Conservation (phyloP, 2,797 vertebrate species). For the Liparis tanakae region DNA sequence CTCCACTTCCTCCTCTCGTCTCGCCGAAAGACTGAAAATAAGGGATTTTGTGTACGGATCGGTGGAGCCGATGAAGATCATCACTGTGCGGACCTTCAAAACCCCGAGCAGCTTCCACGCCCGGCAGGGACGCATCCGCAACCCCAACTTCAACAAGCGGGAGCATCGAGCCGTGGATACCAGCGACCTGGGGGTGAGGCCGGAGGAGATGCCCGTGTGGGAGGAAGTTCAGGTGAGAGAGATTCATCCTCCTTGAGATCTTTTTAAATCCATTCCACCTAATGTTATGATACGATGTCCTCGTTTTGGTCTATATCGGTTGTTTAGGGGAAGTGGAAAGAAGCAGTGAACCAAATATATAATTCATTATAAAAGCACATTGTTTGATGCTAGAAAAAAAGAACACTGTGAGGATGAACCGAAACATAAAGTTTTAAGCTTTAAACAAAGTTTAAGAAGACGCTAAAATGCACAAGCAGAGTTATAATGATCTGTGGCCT, state of each 20-base stretch:
- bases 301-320: not conserved
- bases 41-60: slow-evolving; percentile 86
- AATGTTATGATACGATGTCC: not conserved
- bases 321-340: not conserved
- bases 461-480: not conserved
- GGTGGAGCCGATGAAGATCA: slow-evolving; percentile 91
- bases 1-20: slow-evolving; percentile 50
- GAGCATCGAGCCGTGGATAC: slow-evolving; percentile 88
- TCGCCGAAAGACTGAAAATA: slow-evolving; percentile 74
- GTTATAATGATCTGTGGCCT: not conserved
- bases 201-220: slow-evolving; percentile 86
- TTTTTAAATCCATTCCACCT: not conserved
- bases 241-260: not conserved
- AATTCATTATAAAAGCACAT: not conserved
- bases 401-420: not conserved
- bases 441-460: not conserved
- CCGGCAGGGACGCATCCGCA: slow-evolving; percentile 86
- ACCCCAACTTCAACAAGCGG: slow-evolving; percentile 83
- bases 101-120: slow-evolving; percentile 90
- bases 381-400: not conserved
- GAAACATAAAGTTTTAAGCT: not conserved
- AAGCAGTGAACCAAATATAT: not conserved
- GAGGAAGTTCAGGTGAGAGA: slow-evolving; percentile 84
- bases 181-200: slow-evolving; percentile 85
- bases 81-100: slow-evolving; percentile 91